Percentiles rank a stretch among this genome's conserved stretches.
Conservation (phyloP, 1,140 invertebrate species). For the Tetramorium parvispinum region DNA sequence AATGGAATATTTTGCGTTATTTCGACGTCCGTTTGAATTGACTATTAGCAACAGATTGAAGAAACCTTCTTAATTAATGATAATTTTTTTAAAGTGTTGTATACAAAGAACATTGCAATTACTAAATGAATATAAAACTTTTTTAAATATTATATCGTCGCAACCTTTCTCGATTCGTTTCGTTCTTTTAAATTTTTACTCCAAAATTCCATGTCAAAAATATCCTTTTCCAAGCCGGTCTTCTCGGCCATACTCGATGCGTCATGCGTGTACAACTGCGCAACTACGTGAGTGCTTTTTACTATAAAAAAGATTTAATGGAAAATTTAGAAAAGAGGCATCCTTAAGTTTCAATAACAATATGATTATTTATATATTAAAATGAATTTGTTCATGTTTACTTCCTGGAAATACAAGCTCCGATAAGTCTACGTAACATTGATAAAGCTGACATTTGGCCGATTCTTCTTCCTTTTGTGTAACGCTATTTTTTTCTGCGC, state of each 20-base stretch:
- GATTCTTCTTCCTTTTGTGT: constrained; percentile 12
- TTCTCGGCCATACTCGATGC: constrained; percentile 62
- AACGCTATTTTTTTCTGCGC: background rate
- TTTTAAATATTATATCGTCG: background rate
- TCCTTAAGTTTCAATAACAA: background rate
- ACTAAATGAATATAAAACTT: background rate
- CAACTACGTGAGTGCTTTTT: constrained; percentile 60
- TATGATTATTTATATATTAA: constrained; percentile 2
- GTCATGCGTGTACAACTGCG: constrained; percentile 67
- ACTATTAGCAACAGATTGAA: constrained; percentile 11
- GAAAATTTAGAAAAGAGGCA: background rate
- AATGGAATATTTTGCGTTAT: constrained; percentile 30
- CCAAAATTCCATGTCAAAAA: constrained; percentile 47
- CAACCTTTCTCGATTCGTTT: constrained; percentile 60
- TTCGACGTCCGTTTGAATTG: constrained; percentile 1
- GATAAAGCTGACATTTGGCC: constrained; percentile 66
- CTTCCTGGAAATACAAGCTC: constrained; percentile 78
- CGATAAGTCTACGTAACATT: constrained; percentile 75
- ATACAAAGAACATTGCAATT: background rate
- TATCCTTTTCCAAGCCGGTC: constrained; percentile 62
- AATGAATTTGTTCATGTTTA: constrained; percentile 56
- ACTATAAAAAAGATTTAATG: constrained; percentile 51
- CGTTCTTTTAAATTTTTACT: constrained; percentile 37
- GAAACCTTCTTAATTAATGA: background rate
- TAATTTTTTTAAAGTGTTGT: background rate